Percentiles rank a stretch among this genome's conserved stretches.
These are phyloP conservation scores for Sericinus montela DNA, from an alignment of 2,888 invertebrate genomes.

Conservation along the genomic window DNA sequence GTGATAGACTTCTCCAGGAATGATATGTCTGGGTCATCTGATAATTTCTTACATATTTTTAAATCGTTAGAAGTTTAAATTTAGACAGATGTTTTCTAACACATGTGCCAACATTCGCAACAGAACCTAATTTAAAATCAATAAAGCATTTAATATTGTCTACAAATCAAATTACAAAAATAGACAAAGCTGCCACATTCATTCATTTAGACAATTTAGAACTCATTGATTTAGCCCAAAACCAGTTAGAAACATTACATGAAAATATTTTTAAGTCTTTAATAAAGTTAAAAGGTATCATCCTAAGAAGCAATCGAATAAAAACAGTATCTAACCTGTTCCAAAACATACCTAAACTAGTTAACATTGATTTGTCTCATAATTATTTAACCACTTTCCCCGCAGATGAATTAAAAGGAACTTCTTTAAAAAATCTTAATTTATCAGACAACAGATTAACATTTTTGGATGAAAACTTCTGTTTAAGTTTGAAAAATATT, in stretches of 20 bases:
- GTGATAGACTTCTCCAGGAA: conserved; percentile 48
- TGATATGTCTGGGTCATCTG: conserved; percentile 40
- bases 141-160: conserved; percentile 48
- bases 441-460: conserved; percentile 53
- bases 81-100: conserved; percentile 42
- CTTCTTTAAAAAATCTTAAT: conserved; percentile 51
- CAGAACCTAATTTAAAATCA: conserved; percentile 40
- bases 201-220: conserved; percentile 43
- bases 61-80: conserved; percentile 36
- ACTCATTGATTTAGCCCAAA: conserved; percentile 45
- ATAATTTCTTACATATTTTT: conserved; percentile 38
- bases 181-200: conserved; percentile 36
- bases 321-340: conserved; percentile 46
- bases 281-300: conserved; percentile 43
- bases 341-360: conserved; percentile 39
- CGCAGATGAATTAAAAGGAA: conserved; percentile 48
- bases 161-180: conserved; percentile 44
- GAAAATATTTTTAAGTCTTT: conserved; percentile 43
- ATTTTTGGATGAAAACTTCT: conserved; percentile 56
- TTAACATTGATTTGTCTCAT: conserved; percentile 47
- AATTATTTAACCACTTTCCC: conserved; percentile 50
- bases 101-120: conserved; percentile 48
- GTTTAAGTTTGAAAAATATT: conserved; percentile 49
- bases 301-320: conserved; percentile 48
- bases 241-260: conserved; percentile 42